These are phyloP conservation scores for Drosophila auraria DNA, from an alignment of 1,140 invertebrate species.

Conservation along the genomic window DNA sequence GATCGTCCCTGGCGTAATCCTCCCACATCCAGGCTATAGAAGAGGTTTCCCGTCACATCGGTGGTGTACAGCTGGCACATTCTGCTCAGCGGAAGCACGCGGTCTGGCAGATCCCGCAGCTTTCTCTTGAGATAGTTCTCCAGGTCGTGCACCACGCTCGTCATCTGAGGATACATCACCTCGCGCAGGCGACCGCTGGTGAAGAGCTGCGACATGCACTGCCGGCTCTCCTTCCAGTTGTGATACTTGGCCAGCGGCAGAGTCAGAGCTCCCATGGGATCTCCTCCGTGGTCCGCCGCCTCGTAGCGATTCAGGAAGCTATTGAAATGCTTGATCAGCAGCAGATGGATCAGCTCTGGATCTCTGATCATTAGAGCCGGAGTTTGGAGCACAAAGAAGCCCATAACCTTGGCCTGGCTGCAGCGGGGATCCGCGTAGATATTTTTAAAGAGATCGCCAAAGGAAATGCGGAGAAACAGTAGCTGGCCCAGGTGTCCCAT, in stretches of 20 bases:
- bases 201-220: slow-evolving; percentile 86
- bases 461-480: slow-evolving; percentile 61
- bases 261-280: slow-evolving; percentile 68
- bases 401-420: slow-evolving; percentile 57
- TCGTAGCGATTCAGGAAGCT: slow-evolving; percentile 84
- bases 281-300: slow-evolving; percentile 67
- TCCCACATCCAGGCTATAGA: slow-evolving; percentile 87
- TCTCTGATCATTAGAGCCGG: slow-evolving; percentile 86
- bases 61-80: slow-evolving; percentile 85
- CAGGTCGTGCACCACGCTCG: slow-evolving; percentile 54
- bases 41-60: slow-evolving; percentile 87
- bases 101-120: background rate
- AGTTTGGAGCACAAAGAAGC: slow-evolving; percentile 84
- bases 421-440: slow-evolving; percentile 54
- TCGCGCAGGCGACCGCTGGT: slow-evolving; percentile 86
- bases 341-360: slow-evolving; percentile 85
- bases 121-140: slow-evolving; percentile 48
- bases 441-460: slow-evolving; percentile 72
- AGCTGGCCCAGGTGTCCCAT: slow-evolving; percentile 70
- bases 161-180: slow-evolving; percentile 85
- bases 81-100: slow-evolving; percentile 49
- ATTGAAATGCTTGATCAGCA: slow-evolving; percentile 86
- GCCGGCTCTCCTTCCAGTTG: slow-evolving; percentile 86
- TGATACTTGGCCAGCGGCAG: slow-evolving; percentile 78
- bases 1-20: slow-evolving; percentile 85